Conservation (phyloP, 2,797 vertebrate species). For the Neoniphon sammara region DNA sequence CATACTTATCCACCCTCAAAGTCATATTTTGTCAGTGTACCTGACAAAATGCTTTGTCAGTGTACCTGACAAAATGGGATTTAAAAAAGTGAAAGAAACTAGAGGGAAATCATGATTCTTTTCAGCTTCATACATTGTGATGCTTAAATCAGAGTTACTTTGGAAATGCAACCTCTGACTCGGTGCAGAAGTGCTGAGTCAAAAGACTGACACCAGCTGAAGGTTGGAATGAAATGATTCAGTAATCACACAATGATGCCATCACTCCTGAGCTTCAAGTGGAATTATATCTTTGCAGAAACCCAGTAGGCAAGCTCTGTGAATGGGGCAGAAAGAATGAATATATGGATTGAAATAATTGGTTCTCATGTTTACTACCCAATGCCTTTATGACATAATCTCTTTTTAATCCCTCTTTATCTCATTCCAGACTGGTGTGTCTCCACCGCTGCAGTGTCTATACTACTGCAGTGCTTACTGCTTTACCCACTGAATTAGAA, state of each 20-base stretch:
- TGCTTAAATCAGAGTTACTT: conserved; percentile 25
- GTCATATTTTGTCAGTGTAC: conserved; percentile 3
- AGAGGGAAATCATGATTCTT: neutral
- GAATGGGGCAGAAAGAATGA: conserved; percentile 41
- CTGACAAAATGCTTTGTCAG: conserved; percentile 25
- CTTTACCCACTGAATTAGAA: conserved; percentile 48
- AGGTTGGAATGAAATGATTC: conserved; percentile 43
- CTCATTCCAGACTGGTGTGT: conserved; percentile 50
- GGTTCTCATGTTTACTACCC: conserved; percentile 45
- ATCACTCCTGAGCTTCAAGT: conserved; percentile 21
- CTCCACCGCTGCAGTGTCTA: conserved; percentile 41
- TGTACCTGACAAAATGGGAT: conserved; percentile 20
- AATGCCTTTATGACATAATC: conserved; percentile 68
- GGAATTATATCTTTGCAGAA: conserved; percentile 42
- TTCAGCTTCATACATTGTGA: conserved; percentile 20
- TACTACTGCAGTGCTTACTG: conserved; percentile 36
- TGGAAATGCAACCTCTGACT: conserved; percentile 46
- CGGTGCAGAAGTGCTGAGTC: conserved; percentile 35
- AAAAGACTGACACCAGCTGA: conserved; percentile 45
- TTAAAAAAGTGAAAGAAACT: conserved; percentile 25
- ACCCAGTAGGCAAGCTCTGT: conserved; percentile 33
- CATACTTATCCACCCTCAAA: neutral
- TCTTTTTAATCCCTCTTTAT: conserved; percentile 69
- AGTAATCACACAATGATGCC: conserved; percentile 45
- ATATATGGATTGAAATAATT: conserved; percentile 64